Percentiles rank a stretch among this genome's conserved stretches.
Evolutionary conservation across 1,140 invertebrate genomes (phyloP).

Genomic region (Caerostris darwini): DNA sequence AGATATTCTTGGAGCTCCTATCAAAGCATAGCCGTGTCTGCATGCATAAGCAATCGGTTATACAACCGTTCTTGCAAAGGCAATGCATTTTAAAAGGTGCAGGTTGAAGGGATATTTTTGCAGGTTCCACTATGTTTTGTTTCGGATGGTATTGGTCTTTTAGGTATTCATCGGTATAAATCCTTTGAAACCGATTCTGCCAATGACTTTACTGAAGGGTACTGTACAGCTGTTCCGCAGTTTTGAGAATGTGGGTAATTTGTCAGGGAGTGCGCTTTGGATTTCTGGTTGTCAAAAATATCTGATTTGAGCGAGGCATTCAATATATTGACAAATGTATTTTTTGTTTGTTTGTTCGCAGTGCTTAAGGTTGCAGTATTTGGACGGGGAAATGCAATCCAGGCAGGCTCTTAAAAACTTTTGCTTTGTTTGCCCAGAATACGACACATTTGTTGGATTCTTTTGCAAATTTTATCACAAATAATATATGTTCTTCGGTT

Average conservation of each 20-base stretch:
- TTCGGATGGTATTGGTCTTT: slow-evolving; percentile 9
- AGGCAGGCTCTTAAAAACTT: too few species aligned
- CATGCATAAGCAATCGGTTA: slow-evolving; percentile 72
- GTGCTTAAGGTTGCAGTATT: too few species aligned
- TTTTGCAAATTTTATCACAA: too few species aligned
- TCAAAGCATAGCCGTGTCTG: slow-evolving; percentile 39
- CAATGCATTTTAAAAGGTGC: slow-evolving; percentile 59
- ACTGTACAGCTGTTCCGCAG: not conserved
- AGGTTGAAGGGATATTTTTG: slow-evolving; percentile 27
- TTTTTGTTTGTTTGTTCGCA: too few species aligned
- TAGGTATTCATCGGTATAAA: slow-evolving; percentile 61
- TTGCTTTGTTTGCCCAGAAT: too few species aligned
- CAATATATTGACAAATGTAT: not conserved
- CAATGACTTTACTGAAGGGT: not conserved
- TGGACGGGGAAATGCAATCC: too few species aligned
- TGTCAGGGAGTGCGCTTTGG: not conserved
- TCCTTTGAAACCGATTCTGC: slow-evolving; percentile 24
- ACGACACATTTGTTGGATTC: too few species aligned
- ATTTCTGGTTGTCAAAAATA: not conserved
- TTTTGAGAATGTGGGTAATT: not conserved
- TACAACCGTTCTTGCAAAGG: not conserved
- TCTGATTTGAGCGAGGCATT: not conserved
- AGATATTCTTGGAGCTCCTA: slow-evolving; percentile 50
- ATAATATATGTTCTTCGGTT: too few species aligned
- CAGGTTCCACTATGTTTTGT: not conserved